These are phyloP conservation scores for Orcinus orca DNA, from an alignment of 2,113 vertebrate genomes.

Conservation along the genomic window DNA sequence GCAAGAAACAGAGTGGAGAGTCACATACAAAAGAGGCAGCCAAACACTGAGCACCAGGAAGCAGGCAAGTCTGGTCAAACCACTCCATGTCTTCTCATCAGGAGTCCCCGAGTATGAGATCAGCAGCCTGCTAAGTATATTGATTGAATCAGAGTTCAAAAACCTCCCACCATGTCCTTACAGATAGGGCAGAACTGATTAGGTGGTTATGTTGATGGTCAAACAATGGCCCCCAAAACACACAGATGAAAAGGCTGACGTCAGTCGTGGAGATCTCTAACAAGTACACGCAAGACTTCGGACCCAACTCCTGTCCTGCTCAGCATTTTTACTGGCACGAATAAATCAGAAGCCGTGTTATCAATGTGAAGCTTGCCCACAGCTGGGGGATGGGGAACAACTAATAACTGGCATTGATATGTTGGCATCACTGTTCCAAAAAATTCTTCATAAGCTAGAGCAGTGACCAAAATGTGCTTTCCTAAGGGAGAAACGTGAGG, in stretches of 20 bases:
- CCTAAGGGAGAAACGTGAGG: not conserved
- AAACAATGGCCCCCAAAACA: not conserved
- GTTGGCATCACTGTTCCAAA: not conserved
- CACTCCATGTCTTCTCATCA: not conserved
- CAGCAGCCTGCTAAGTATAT: not conserved
- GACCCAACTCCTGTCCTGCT: not conserved
- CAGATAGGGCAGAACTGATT: not conserved
- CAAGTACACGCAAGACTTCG: not conserved
- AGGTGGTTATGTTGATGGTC: not conserved
- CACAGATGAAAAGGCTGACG: too few relatives aligned
- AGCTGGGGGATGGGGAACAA: not conserved
- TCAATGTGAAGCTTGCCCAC: not conserved
- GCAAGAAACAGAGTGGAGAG: not conserved
- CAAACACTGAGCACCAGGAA: not conserved
- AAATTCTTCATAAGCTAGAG: not conserved
- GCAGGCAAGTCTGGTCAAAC: not conserved
- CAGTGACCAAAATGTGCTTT: not conserved
- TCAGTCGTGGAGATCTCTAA: not conserved
- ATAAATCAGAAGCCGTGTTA: not conserved
- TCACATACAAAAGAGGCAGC: not conserved
- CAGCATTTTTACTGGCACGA: not conserved
- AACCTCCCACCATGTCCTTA: not conserved
- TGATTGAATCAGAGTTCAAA: not conserved
- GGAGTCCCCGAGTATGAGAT: not conserved
- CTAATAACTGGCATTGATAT: not conserved